phyloP scores from a whole-genome alignment of 2,113 vertebrate species.

The Ginglymostoma cirratum region DNA sequence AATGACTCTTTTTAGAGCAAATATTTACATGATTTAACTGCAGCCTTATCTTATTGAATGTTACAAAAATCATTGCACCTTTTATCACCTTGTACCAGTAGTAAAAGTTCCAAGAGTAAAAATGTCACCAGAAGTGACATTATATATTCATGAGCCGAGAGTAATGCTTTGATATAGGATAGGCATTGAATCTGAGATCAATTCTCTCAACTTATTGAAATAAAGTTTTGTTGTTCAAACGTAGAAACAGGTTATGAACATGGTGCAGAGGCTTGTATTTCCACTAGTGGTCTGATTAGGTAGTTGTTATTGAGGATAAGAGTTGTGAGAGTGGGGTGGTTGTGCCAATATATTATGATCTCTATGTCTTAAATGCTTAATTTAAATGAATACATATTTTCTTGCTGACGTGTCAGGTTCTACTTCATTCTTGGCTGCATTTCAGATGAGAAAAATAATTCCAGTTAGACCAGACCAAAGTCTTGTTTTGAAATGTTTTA shows the following conservation, averaged over 20 bases:
- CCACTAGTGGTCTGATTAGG: not conserved
- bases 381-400: not conserved
- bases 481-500: not conserved
- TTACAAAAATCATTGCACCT: not conserved
- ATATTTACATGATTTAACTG: not conserved
- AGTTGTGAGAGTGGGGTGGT: not conserved
- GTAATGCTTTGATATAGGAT: not conserved
- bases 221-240: not conserved
- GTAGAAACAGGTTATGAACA: not conserved
- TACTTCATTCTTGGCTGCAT: not conserved
- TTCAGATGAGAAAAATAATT: not conserved
- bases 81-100: not conserved
- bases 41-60: not conserved
- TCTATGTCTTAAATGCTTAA: not conserved
- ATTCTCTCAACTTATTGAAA: not conserved
- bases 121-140: not conserved
- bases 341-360: not conserved
- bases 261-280: not conserved
- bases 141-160: not conserved
- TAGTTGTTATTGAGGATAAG: not conserved
- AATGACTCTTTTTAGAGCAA: not conserved
- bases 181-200: not conserved
- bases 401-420: not conserved
- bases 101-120: not conserved
- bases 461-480: not conserved